Percentiles rank a stretch among this genome's conserved stretches.
Evolutionary conservation across 2,888 invertebrate genomes (phyloP).

Genomic region (Tinea trinotella): DNA sequence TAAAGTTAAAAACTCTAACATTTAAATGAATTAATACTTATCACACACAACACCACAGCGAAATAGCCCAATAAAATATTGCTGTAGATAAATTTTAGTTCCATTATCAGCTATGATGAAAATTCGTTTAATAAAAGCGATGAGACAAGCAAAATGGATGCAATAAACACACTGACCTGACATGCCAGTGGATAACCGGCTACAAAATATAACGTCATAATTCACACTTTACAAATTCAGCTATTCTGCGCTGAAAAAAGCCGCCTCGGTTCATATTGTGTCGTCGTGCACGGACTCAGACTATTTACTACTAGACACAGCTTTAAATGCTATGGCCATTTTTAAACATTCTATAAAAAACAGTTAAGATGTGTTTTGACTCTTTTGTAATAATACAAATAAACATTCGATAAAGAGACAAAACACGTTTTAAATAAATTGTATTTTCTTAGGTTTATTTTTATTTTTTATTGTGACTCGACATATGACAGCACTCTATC

Average conservation of each 20-base stretch:
- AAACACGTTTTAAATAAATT: no score
- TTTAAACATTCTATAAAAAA: no score
- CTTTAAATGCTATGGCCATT: no score
- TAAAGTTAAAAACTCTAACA: no score
- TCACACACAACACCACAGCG: background rate
- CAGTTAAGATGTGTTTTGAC: no score
- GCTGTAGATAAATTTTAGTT: background rate
- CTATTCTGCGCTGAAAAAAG: slow-evolving; percentile 29
- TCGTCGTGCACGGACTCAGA: slow-evolving; percentile 20
- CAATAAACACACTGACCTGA: background rate
- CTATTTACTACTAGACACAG: no score
- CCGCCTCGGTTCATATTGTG: slow-evolving; percentile 25
- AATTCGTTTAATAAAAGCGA: background rate
- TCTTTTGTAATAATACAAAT: no score
- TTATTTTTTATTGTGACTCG: no score
- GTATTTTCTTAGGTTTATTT: no score
- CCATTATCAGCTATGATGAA: slow-evolving; percentile 4
- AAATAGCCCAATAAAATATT: background rate
- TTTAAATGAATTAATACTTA: background rate
- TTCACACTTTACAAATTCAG: slow-evolving; percentile 31
- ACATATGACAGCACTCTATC: no score
- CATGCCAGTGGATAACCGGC: slow-evolving; percentile 5
- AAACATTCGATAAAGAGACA: no score
- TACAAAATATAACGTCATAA: slow-evolving; percentile 23
- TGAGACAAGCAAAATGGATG: background rate